Percentiles rank a stretch among this genome's conserved stretches.
Evolutionary conservation across 2,888 invertebrate genomes (phyloP).

Genomic region (Auanema sp.): DNA sequence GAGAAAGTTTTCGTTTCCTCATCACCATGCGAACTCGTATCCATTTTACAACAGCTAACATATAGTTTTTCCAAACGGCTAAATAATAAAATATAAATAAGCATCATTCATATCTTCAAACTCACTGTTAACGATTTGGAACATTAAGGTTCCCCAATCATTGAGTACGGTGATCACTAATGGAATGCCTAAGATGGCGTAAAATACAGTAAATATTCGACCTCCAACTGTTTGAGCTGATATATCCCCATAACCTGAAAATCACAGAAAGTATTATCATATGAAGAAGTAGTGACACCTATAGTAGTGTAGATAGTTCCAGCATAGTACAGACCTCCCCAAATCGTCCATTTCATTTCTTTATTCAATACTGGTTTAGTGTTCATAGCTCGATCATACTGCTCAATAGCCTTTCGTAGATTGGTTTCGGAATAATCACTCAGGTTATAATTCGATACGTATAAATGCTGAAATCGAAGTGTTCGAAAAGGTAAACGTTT

Average conservation of each 20-base stretch:
- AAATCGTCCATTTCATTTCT: constrained; percentile 59
- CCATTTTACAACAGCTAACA: neutral
- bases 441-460: constrained; percentile 17
- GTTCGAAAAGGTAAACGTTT: too few relatives aligned
- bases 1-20: too few relatives aligned
- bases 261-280: neutral
- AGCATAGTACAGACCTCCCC: constrained; percentile 66
- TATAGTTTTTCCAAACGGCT: neutral
- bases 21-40: too few relatives aligned
- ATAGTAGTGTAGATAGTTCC: constrained; percentile 68
- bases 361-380: constrained; percentile 23
- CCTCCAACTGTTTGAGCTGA: constrained; percentile 84
- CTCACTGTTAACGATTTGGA: constrained; percentile 48
- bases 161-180: constrained; percentile 89
- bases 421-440: constrained; percentile 32
- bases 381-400: constrained; percentile 41
- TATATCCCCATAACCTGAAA: constrained; percentile 78
- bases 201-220: constrained; percentile 83
- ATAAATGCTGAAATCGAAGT: constrained; percentile 25
- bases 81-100: neutral
- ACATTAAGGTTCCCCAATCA: constrained; percentile 90
- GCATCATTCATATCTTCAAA: constrained; percentile 5
- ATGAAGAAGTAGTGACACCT: constrained; percentile 67
- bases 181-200: constrained; percentile 92
- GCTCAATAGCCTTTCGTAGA: constrained; percentile 31